Evolutionary conservation across 53 echinoderm and acorn worm genomes (phyloP).

Genomic region (Temnopleurus reevesii): DNA sequence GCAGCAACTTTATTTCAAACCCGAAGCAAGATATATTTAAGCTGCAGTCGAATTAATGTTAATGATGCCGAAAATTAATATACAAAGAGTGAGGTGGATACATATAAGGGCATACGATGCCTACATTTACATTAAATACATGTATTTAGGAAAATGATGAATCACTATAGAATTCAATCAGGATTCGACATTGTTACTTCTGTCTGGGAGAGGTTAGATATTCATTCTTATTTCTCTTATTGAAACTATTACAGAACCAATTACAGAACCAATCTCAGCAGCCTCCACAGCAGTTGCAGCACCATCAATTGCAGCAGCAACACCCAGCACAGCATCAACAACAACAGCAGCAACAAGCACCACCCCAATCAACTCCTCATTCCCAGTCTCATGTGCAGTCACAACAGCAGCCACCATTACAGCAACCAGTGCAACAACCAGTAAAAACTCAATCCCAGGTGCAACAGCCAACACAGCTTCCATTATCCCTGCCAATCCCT

Average conservation of each 20-base stretch:
- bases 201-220: no score
- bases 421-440: constrained; percentile 52
- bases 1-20: neutral
- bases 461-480: constrained; percentile 50
- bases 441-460: constrained; percentile 42
- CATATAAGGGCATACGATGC: no score
- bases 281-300: constrained; percentile 8
- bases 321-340: constrained; percentile 2
- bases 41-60: no score
- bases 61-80: no score
- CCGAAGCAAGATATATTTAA: neutral
- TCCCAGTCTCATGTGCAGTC: constrained; percentile 9
- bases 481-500: constrained; percentile 23
- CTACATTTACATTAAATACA: no score
- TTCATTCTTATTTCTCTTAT: neutral
- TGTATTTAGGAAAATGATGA: no score
- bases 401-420: constrained; percentile 35
- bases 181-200: no score
- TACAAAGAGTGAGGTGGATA: no score
- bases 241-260: neutral
- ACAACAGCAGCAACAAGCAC: constrained; percentile 51
- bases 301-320: constrained; percentile 32
- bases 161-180: no score
- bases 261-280: constrained; percentile 11
- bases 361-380: constrained; percentile 31